Base-by-base conservation (phyloP, 1,140 invertebrate genomes). In the Conopomorpha cramerella region DNA sequence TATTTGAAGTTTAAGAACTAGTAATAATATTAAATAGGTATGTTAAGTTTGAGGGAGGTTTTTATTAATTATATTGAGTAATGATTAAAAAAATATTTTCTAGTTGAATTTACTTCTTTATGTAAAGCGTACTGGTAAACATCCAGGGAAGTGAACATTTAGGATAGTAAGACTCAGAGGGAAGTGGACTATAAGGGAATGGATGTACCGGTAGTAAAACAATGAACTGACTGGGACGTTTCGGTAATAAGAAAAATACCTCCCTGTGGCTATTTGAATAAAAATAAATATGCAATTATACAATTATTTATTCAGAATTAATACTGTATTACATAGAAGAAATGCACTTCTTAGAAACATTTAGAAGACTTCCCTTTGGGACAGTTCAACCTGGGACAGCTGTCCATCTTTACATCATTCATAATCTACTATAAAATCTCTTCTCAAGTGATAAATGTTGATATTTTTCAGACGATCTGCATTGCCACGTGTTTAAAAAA, bases 291-390 rank as follows among this genome's bases (percentile, higher is more conserved):
- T 17, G 18, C 49, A 54, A 55, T 64, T 50, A 61, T 68, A 67
- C 65, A 72, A 71, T 59, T 61, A 76, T 74, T 74, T 77, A 73
- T 64, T 73, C 71, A 81, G 84, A 82, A 79, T 82, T 89, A 89
- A 88, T 88, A 88, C 86, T 89, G 86, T 88, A 88, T 87, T 87
- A 88, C 86, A 88, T 88, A 87, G 84, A 87, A 87, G 87, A 89
- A 89, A 89, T 89, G 87, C 87, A 89, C 87, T 87, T 86, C 82
- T 83, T 82, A 84, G 86, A 89, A 89, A 89, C 86, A 86, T 87
- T 87, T 86, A 88, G 86, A 89, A 88, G 87, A 88, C 85, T 78
- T 77, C 64, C 70, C 73, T 77, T 71, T 72, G 68, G 71, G 68
- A 73, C 68, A 68, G 56, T 67, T 71, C 51, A 52, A 49, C n/a